Base-by-base conservation (phyloP, 1,140 invertebrate species). In the Tetramorium simillimum region DNA sequence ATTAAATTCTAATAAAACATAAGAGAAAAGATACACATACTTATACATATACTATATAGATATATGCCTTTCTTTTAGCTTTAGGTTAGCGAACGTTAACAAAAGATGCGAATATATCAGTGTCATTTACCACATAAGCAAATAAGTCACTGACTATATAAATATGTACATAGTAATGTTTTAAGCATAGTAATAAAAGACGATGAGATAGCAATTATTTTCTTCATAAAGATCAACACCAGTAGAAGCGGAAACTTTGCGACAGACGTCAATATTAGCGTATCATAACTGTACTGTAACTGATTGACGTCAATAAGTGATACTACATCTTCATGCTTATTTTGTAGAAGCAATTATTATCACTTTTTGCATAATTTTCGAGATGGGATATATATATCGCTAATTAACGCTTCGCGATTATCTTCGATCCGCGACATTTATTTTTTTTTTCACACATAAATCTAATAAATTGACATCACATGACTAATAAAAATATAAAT, bases 261-360 rank as follows among this genome's bases (percentile, higher is more conserved):
- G n/a, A n/a, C 40, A 24, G 21, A 81, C 33, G 16, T 58, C 56
- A 16, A 9, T 46, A 33, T 60, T 60, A 67, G 5, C 16, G 2
- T 58, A 33, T 62, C 12, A 24, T 69, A 81, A 28, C 69, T 24
- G 14, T 43, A 40, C 67, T 24, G n/a, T 43, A 40, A 53, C 0
- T 46, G 12, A 24, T 67, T 69, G 63, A 81, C 78, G 65, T 81
- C 63, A 63, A 62, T 16, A 10, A 77, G 14, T 10, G 18, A 81
- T 65, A 56, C 43, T 70, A 81, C 18, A 9, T 40, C 12, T 82
- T 10, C 9, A n/a, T 24, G n/a, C 3, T 84, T 60, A 10, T 46
- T 60, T 49, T 43, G 28, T n/a, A 14, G 1, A 7, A 16, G 14
- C 3, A n/a, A 21, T 16, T 14, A 14, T 53, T 4, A 40, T 37